These are phyloP conservation scores for Parascotia fuliginaria DNA, from an alignment of 2,888 invertebrate species.

Conservation along the genomic window DNA sequence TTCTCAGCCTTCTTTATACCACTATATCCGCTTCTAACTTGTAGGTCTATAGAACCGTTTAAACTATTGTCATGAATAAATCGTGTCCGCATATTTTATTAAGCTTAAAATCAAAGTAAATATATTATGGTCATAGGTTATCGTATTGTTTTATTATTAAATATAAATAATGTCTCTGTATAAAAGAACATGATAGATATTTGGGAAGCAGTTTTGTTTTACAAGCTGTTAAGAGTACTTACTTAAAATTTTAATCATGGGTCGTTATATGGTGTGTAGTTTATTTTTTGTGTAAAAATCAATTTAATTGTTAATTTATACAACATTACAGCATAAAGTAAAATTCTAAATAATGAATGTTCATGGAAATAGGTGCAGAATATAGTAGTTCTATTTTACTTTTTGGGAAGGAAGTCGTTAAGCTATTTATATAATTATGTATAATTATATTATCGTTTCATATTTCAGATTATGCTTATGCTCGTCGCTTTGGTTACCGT, in stretches of 20 bases:
- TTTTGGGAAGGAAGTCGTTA: too few relatives aligned
- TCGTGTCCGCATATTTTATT: not conserved
- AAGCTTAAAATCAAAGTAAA: conserved; percentile 13
- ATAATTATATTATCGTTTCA: not conserved
- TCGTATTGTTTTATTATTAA: conserved; percentile 32
- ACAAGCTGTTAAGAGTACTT: conserved; percentile 18
- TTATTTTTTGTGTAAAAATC: not conserved
- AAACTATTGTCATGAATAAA: too few relatives aligned
- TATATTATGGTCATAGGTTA: conserved; percentile 46
- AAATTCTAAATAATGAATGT: too few relatives aligned
- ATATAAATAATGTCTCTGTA: conserved; percentile 47
- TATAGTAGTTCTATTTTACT: too few relatives aligned
- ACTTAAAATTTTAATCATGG: conserved; percentile 45
- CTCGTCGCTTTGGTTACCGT: conserved; percentile 57
- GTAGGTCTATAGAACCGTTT: too few relatives aligned
- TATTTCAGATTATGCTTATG: conserved; percentile 58
- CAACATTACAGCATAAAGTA: too few relatives aligned
- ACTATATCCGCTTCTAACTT: too few relatives aligned
- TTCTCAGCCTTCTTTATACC: too few relatives aligned
- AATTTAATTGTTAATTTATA: too few relatives aligned
- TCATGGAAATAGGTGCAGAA: too few relatives aligned
- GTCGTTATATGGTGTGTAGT: conserved; percentile 54
- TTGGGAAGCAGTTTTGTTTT: conserved; percentile 22
- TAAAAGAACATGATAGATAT: conserved; percentile 45
- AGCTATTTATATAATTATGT: too few relatives aligned